phyloP scores from a whole-genome alignment of 2,888 invertebrate species.

The Hypomecis punctinalis region DNA sequence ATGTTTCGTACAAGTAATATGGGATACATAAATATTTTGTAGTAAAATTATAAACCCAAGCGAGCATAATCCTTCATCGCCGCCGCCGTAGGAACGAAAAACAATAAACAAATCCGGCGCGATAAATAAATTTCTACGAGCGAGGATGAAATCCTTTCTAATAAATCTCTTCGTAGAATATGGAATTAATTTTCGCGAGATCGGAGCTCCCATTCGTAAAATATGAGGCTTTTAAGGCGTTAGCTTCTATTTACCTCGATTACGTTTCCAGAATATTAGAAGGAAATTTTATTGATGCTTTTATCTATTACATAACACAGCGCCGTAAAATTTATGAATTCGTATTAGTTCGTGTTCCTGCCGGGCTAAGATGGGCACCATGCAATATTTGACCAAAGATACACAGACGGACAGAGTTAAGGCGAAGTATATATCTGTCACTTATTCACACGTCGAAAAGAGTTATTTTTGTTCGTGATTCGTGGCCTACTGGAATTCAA shows the following conservation, averaged over 20 bases:
- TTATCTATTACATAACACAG: background rate
- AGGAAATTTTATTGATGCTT: slow-evolving; percentile 1
- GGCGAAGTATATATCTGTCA: no score
- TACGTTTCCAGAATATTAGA: slow-evolving; percentile 18
- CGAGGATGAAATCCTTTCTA: slow-evolving; percentile 10
- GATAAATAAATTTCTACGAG: slow-evolving; percentile 19
- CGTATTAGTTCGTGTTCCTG: no score
- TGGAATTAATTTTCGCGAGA: slow-evolving; percentile 18
- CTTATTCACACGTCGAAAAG: no score
- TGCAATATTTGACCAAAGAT: no score
- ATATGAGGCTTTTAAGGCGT: slow-evolving; percentile 6
- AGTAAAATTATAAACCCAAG: no score
- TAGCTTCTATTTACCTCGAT: slow-evolving; percentile 17
- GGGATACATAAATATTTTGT: no score
- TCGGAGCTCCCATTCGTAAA: slow-evolving; percentile 14
- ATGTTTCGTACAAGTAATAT: no score
- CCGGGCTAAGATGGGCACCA: no score
- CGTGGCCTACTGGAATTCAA: no score
- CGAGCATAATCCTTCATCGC: background rate
- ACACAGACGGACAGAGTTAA: no score
- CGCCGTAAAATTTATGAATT: no score
- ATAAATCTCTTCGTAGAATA: slow-evolving; percentile 22
- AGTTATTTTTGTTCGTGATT: no score
- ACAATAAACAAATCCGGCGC: slow-evolving; percentile 7
- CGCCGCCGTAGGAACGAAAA: background rate